Base-by-base conservation (phyloP, 1,140 invertebrate genomes). In the Bombus fervidus region DNA sequence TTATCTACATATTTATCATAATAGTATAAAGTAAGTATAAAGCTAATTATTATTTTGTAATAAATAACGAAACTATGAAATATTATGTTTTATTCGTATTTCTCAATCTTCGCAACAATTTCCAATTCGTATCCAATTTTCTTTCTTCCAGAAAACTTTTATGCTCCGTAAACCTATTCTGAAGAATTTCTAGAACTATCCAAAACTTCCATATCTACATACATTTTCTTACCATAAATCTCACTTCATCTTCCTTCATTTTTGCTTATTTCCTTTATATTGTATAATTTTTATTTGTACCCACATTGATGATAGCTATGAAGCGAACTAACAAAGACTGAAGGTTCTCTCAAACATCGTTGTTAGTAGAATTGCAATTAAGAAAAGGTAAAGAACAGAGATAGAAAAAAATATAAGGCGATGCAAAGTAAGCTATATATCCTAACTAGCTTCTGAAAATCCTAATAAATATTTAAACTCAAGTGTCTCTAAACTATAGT, bases 401-500 rank as follows among this genome's bases (percentile, higher is more conserved):
- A 28, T 3, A 15, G 12, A 13, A 22, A n/a, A 53, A 31, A 39
- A 66, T 57, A 43, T 37, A 57, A 72, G 43, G 10, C 31, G n/a
- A 69, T 37, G 69, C 66, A 74, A 71, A 81, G 85, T 81, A 86
- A 86, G 86, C 72, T 86, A 13, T 31, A n/a, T 41, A 78, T 86
- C 59, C 25, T 59, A 41, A 68, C 66, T 72, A 86, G 83, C 80
- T 69, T 86, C 47, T 34, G 47, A 47, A 47, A 81, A 59, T 78
- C 79, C 78, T 89, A 86, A 92, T 92, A 91, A 92, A 92, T 92
- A 92, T 92, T 92, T 92, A 92, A 90, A 85, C 64, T 78, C 83
- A 47, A 62, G 25, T 34, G 22, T 25, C n/a, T 47, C 53, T 41
- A 47, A 68, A n/a, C 72, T 43, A n/a, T 43, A n/a, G 22, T 18